Conservation (phyloP, 2,113 vertebrate genomes). For the Phasianus colchicus region DNA sequence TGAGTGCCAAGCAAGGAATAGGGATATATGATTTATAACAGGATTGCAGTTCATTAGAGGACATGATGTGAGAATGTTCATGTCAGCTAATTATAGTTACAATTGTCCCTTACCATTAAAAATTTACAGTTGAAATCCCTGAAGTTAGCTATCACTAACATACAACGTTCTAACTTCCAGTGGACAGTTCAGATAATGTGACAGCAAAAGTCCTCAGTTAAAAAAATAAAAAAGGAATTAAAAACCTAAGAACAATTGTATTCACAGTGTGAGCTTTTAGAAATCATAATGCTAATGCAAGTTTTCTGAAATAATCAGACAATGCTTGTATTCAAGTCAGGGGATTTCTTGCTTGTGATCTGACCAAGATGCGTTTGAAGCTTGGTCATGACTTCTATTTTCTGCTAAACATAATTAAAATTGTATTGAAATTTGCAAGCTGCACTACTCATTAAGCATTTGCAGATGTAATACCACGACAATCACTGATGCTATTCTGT, state of each 20-base stretch:
- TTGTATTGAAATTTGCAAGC: conserved; percentile 45
- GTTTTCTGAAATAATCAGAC: not conserved
- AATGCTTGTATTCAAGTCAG: not conserved
- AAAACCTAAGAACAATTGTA: not conserved
- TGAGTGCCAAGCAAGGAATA: not conserved
- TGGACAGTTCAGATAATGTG: not conserved
- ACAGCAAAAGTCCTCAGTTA: not conserved
- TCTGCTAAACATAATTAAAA: conserved; percentile 57
- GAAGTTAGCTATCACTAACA: not conserved
- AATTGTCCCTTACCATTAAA: not conserved
- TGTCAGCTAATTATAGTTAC: not conserved
- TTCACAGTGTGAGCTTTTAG: not conserved
- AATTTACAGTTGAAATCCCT: not conserved
- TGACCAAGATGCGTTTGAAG: conserved; percentile 42
- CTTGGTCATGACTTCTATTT: conserved; percentile 50
- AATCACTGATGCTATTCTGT: not conserved
- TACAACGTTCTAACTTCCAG: not conserved
- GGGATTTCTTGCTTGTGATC: not conserved
- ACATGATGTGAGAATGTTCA: not conserved
- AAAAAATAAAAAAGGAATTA: not conserved
- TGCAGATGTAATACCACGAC: conserved; percentile 25
- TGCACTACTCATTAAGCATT: conserved; percentile 40
- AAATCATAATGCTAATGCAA: not conserved
- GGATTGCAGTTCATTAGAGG: not conserved
- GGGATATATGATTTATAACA: not conserved